Conservation (phyloP, 2,113 vertebrate species). For the Stercorarius parasiticus region DNA sequence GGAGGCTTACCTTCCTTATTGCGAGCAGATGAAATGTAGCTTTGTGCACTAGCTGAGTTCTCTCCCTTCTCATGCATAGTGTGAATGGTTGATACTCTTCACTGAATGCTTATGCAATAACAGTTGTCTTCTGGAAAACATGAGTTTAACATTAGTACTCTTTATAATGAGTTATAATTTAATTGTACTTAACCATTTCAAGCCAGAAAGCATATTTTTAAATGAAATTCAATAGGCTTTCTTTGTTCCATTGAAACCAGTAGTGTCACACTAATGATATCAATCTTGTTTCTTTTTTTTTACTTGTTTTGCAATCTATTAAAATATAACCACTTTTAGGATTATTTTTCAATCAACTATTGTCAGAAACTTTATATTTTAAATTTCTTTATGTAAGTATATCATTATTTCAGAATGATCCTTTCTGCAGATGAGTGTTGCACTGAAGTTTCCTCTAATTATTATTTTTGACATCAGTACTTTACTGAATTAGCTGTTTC, state of each 20-base stretch:
- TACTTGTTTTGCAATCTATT: slow-evolving; percentile 28
- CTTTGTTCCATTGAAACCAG: slow-evolving; percentile 21
- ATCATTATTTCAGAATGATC: slow-evolving; percentile 31
- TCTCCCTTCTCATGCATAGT: rapidly evolving
- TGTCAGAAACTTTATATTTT: slow-evolving; percentile 44
- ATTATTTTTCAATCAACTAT: not conserved
- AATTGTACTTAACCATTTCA: not conserved
- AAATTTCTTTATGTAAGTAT: slow-evolving; percentile 40
- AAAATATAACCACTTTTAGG: slow-evolving; percentile 14
- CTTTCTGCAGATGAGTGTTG: slow-evolving; percentile 51
- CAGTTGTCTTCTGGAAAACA: not conserved
- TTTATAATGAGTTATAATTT: not conserved
- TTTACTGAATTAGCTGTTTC: slow-evolving; percentile 64
- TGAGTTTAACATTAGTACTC: rapidly evolving
- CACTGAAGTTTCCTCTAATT: slow-evolving; percentile 59
- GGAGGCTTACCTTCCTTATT: not conserved
- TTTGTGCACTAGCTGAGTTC: too few relatives aligned
- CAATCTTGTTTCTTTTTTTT: not conserved
- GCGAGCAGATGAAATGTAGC: not conserved
- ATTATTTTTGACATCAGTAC: slow-evolving; percentile 59
- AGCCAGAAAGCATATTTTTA: not conserved
- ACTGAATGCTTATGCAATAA: not conserved
- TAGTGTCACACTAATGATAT: slow-evolving; percentile 1
- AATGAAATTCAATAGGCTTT: slow-evolving; percentile 2
- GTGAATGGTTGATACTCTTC: not conserved